phyloP scores from a whole-genome alignment of 2,888 invertebrate species.

The Scaptomyza reducta region DNA sequence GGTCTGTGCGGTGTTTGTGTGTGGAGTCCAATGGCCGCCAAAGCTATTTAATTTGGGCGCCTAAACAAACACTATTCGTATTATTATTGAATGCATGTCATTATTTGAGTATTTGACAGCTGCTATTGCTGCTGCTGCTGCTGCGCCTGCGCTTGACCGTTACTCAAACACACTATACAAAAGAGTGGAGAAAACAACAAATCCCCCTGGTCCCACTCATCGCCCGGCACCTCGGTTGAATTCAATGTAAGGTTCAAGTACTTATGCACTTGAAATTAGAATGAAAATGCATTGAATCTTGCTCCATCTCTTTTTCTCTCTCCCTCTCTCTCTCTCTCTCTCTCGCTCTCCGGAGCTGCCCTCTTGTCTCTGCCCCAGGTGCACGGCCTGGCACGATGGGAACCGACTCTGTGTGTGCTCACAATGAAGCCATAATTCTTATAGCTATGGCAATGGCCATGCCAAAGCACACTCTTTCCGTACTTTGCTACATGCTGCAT shows the following conservation, averaged over 20 bases:
- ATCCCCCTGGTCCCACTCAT: background rate
- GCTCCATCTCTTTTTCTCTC: background rate
- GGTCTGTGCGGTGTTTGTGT: conserved; percentile 12
- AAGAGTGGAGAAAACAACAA: background rate
- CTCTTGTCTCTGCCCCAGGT: background rate
- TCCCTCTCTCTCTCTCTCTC: too few species aligned
- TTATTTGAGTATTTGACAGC: conserved; percentile 66
- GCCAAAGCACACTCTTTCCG: conserved; percentile 20
- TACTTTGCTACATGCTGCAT: conserved; percentile 26
- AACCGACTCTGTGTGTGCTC: conserved; percentile 47
- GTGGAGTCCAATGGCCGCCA: conserved; percentile 43
- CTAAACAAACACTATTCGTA: conserved; percentile 62
- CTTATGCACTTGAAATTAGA: conserved; percentile 68
- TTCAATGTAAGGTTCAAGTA: conserved; percentile 47
- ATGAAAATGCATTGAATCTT: conserved; percentile 64
- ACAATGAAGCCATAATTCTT: conserved; percentile 79
- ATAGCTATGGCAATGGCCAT: conserved; percentile 39
- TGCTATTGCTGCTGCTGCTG: conserved; percentile 21
- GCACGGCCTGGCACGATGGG: conserved; percentile 45
- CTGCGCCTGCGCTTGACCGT: conserved; percentile 55
- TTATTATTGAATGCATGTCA: conserved; percentile 70
- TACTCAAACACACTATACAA: conserved; percentile 46
- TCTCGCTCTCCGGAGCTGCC: too few species aligned
- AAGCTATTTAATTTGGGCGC: conserved; percentile 39
- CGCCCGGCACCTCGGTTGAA: background rate